Evolutionary conservation across 2,797 vertebrate species (phyloP), one percentile per base, ranked within the genome.

Genomic region (Phoebastria nigripes): DNA sequence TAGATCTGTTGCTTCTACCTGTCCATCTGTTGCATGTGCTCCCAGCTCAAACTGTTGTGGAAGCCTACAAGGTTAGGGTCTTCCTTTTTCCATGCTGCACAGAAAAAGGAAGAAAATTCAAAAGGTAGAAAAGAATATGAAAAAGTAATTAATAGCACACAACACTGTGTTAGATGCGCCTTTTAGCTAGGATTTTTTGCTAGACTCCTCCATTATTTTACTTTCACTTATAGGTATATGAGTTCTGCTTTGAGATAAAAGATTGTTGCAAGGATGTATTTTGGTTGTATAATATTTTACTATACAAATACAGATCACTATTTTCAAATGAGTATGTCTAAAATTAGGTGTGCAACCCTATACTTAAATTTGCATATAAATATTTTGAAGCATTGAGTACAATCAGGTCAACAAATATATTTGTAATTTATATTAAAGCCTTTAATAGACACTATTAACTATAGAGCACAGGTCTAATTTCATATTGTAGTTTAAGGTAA

Each of bases 1-100:
- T 97, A 98, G 96, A 97, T 97, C 97, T 97, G 95, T 95, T 98
- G 97, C 98, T 98, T 98, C 98, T 97, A 98, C 98, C 98, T 98
- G 98, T 98, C 98, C 97, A 97, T 98, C 98, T 98, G 97, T 91
- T 97, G 70, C 67, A 33, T 18, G 58, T 15, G 25, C 90, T 76
- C 39, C 13, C 21, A 94, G 74, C 59, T 72, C 51, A 61, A 26
- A 87, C 42, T 14, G 29, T 44, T 42, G 11, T 25, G 70, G 80
- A 41, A 82, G 51, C 86, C 59, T 58, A 9, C 49, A 63, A 9
- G 41, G 49, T 44, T 66, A 35, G 88, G 52, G 8, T 63, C 35
- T 80, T 77, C 26, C 26, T 80, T 71, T 39, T 73, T n/a, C 54
- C 16, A 3, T 31, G 46, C 80, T 51, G 33, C 61, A 15, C 1